phyloP scores from a whole-genome alignment of 2,888 invertebrate genomes.

The Meloe dianella region DNA sequence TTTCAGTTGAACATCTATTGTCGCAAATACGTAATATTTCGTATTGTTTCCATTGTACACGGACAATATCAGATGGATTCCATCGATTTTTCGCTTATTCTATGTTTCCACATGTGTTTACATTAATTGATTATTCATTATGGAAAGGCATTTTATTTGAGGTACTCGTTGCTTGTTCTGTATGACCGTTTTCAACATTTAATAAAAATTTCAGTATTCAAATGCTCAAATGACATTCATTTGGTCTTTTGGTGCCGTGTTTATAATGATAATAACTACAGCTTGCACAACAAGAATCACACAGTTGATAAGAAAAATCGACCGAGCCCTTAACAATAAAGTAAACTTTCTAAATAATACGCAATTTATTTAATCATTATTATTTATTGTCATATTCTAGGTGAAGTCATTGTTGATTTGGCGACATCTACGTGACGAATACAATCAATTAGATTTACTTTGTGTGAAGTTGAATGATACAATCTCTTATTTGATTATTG shows the following conservation, averaged over 20 bases:
- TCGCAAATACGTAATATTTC: not conserved
- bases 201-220: not conserved
- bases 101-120: conserved; percentile 14
- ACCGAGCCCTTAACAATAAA: too few species aligned
- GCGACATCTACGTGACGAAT: conserved; percentile 19
- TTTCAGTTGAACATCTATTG: conserved; percentile 23
- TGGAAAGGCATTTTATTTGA: conserved; percentile 23
- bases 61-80: conserved; percentile 13
- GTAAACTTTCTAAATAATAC: too few species aligned
- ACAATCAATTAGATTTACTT: not conserved
- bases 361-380: too few species aligned
- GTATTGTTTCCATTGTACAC: conserved; percentile 1
- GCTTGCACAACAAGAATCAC: conserved; percentile 5
- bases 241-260: conserved; percentile 13
- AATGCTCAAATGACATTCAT: conserved; percentile 9
- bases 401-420: conserved; percentile 10
- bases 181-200: not conserved
- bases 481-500: conserved; percentile 14
- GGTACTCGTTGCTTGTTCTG: not conserved
- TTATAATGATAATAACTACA: conserved; percentile 15
- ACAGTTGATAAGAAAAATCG: not conserved
- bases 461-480: conserved; percentile 10
- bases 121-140: conserved; percentile 12
- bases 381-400: too few species aligned
- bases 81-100: conserved; percentile 14